Evolutionary conservation across 2,113 vertebrate genomes (phyloP).

Genomic region (Corythaixoides concolor): DNA sequence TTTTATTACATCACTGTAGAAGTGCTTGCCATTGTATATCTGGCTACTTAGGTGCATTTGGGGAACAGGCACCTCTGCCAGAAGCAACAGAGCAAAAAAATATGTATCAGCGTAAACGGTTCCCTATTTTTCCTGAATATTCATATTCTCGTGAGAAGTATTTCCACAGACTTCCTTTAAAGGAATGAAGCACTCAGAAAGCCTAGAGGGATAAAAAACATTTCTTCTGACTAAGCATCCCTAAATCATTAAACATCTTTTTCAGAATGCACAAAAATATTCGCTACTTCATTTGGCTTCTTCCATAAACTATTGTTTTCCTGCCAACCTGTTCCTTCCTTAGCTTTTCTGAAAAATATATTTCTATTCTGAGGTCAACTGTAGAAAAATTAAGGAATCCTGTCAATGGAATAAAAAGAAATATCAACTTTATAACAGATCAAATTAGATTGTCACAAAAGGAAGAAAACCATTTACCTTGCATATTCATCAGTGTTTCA

Average conservation of each 20-base stretch:
- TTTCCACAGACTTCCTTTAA: slow-evolving; percentile 27
- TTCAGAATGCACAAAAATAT: slow-evolving; percentile 9
- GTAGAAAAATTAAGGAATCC: not conserved
- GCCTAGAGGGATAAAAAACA: not conserved
- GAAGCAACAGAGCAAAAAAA: not conserved
- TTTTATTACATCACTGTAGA: not conserved
- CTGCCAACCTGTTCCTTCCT: not conserved
- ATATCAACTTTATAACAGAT: not conserved
- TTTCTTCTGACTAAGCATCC: slow-evolving; percentile 20
- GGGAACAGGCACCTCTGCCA: not conserved
- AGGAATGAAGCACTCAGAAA: slow-evolving; percentile 1
- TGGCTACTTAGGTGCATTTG: not conserved
- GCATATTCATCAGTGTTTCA: not conserved
- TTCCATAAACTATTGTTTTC: not conserved
- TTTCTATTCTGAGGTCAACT: not conserved
- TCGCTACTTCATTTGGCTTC: not conserved
- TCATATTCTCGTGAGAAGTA: not conserved
- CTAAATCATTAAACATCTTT: not conserved
- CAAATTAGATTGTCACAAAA: not conserved
- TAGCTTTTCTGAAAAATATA: not conserved
- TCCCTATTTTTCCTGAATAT: not conserved
- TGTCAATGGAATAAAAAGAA: not conserved
- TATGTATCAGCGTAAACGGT: not conserved
- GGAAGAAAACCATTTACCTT: not conserved
- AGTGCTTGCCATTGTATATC: not conserved